phyloP scores from a whole-genome alignment of 2,888 invertebrate species.

The Neuroscelio doddi region DNA sequence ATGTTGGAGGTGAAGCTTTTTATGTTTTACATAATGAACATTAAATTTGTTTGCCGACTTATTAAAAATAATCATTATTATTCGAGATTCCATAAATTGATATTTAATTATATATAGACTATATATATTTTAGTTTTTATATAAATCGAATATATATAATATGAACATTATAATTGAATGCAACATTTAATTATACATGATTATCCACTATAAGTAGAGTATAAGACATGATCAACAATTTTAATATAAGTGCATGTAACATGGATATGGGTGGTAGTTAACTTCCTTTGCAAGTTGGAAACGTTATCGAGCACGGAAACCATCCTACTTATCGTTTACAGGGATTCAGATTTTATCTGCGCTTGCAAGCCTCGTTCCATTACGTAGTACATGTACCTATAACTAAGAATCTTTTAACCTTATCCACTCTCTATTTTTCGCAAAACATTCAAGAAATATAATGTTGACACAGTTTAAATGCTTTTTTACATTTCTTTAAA shows the following conservation, averaged over 20 bases:
- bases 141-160: too few relatives aligned
- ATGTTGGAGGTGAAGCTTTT: too few relatives aligned
- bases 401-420: slow-evolving; percentile 14
- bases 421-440: slow-evolving; percentile 7
- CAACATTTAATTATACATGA: not conserved
- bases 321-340: slow-evolving; percentile 29
- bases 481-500: too few relatives aligned
- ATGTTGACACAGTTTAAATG: too few relatives aligned
- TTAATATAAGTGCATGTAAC: slow-evolving; percentile 11
- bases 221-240: not conserved
- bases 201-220: not conserved
- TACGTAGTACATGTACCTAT: slow-evolving; percentile 17
- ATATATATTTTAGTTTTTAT: too few relatives aligned
- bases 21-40: too few relatives aligned
- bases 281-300: slow-evolving; percentile 24
- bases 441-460: too few relatives aligned
- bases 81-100: too few relatives aligned
- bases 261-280: not conserved
- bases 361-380: slow-evolving; percentile 22
- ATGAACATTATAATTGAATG: too few relatives aligned
- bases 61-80: too few relatives aligned
- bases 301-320: slow-evolving; percentile 34
- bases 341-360: slow-evolving; percentile 31
- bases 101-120: not conserved
- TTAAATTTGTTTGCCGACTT: too few relatives aligned